Conservation (phyloP, 2,888 invertebrate species). For the Erebia ligea region DNA sequence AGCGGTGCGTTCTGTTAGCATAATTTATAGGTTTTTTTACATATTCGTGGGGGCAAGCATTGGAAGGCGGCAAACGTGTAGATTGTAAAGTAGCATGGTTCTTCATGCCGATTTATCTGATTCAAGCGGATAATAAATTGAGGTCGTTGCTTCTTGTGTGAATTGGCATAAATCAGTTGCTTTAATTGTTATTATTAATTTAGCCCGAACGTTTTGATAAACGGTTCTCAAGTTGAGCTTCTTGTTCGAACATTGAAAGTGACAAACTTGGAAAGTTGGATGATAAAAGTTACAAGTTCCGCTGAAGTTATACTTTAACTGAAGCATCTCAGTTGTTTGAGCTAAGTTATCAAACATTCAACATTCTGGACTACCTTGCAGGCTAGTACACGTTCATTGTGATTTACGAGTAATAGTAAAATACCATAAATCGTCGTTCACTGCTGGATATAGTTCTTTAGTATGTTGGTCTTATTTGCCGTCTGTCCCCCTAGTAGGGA, state of each 20-base stretch:
- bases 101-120: too few species aligned
- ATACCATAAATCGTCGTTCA: too few species aligned
- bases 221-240: conserved; percentile 14
- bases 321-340: conserved; percentile 21
- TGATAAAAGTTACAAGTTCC: conserved; percentile 20
- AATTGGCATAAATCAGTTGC: conserved; percentile 12
- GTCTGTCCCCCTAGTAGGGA: too few species aligned
- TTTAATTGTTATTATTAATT: conserved; percentile 4
- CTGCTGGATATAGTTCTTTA: too few species aligned
- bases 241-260: conserved; percentile 22
- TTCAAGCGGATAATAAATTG: too few species aligned
- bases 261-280: conserved; percentile 18
- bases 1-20: too few species aligned
- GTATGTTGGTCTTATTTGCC: too few species aligned
- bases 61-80: too few species aligned
- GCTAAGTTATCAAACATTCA: conserved; percentile 19
- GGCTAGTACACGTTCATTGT: background rate
- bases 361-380: conserved; percentile 11
- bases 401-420: too few species aligned
- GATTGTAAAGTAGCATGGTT: too few species aligned
- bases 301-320: conserved; percentile 18
- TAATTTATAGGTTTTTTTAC: too few species aligned
- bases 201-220: conserved; percentile 17
- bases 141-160: background rate
- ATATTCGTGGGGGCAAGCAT: too few species aligned